Evolutionary conservation across 1,140 invertebrate genomes (phyloP), one percentile per base, ranked within the genome.

Genomic region (Oncopodura yosiiana): DNA sequence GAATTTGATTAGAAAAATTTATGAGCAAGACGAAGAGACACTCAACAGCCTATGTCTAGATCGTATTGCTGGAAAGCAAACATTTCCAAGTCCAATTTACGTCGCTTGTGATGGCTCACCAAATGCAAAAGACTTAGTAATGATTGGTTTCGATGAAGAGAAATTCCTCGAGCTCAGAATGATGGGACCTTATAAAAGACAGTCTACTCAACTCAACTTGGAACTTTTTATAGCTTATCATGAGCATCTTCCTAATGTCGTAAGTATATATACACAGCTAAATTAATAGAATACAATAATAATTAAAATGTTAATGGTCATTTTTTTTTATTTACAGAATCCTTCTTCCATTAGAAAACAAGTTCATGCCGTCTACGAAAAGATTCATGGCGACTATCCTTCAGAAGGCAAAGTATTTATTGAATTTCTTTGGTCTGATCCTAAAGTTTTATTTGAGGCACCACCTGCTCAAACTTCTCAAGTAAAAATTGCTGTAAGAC

Each of bases 311-410:
- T 34, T n/a, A n/a, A 9, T 34, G 32, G n/a, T 34, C n/a, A 34
- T 8, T 34, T 8, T n/a, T 34, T 34, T n/a, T n/a, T n/a, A n/a
- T n/a, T n/a, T n/a, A 16, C 27, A 19, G 24, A 29, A 21, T 16
- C 49, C 37, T 37, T 16, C 30, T 6, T 48, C 39, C 3, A 37
- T 64, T 19, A 18, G 24, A 6, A 8, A 29, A 3, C 51, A 61
- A n/a, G 55, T 60, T 3, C 62, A 64, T 51, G 62, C 54, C 18
- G 39, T 64, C 1, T 64, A 64, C 27, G 58, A 64, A 44, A 64
- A 60, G 38, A 18, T 34, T 34, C 56, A 64, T 41, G 62, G 58
- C 14, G 59, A 60, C 42, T 56, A 37, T 43, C 21, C 44, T 9
- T 38, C 58, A 8, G 37, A 56, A 8, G 62, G 62, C 26, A 60